Base-by-base conservation (phyloP, 2,113 vertebrate species). In the Leucopternis melanops region DNA sequence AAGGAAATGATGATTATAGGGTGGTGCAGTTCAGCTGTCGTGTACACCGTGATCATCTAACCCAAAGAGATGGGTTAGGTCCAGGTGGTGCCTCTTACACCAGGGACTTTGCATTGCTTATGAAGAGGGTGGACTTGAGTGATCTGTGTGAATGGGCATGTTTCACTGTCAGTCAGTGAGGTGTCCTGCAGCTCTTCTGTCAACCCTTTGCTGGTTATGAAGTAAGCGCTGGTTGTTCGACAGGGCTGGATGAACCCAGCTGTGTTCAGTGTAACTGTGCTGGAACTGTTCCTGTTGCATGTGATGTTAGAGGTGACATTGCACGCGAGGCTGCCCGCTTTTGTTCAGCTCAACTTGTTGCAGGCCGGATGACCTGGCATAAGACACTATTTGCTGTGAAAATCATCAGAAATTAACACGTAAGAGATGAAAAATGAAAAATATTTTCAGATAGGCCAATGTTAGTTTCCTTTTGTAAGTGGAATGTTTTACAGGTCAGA, bases 251-350 rank as follows among this genome's bases (percentile, higher is more conserved):
- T 91, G 79, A 73, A 11, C 42, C 2, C 5, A 88, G 71, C 88
- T 70, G 81, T 42, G 47, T 80, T 71, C 19, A 4, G 23, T 20
- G 85, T 15, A 11, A 2, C 81, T 70, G n/a, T 82, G 42, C 85
- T 94, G 92, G 85, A 90, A 85, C 59, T 5, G 61, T n/a, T 88
- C 86, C 75, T 92, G 75, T 90, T 92, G 81, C 83, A 88, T 91
- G 93, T 94, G 95, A 86, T 86, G 71, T 66, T 96, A 55, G 92
- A 95, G 88, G 95, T 95, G 95, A 91, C 80, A 71, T 67, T 95
- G 95, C 65, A 26, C 0, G 0, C 1, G 2, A 23, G 74, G 49
- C 70, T 7, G 45, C 79, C 79, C 62, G 91, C 82, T 93, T 86
- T 86, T 95, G 62, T 93, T 94, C 62, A 31, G 79, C 86, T 86